phyloP scores from a whole-genome alignment of 2,797 vertebrate genomes.

The Thalassophryne amazonica region DNA sequence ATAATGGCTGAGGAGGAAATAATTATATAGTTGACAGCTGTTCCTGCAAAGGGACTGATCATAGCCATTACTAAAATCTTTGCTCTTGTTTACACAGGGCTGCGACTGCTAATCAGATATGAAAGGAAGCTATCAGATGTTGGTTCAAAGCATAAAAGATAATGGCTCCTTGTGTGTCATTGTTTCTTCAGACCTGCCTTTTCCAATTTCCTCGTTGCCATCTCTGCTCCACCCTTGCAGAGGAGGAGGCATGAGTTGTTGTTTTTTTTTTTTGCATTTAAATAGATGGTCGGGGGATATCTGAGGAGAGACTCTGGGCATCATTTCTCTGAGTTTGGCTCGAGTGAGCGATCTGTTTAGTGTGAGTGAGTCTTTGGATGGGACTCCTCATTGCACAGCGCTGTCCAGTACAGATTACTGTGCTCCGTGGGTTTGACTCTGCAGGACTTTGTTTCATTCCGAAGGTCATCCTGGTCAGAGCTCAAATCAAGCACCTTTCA shows the following conservation, averaged over 20 bases:
- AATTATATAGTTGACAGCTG: neutral
- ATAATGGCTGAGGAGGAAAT: neutral
- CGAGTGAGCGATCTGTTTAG: conserved; percentile 30
- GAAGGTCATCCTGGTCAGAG: conserved; percentile 58
- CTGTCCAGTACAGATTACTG: conserved; percentile 39
- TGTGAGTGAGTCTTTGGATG: conserved; percentile 57
- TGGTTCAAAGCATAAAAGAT: neutral
- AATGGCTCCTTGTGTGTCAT: conserved; percentile 4
- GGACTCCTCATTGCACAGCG: conserved; percentile 39
- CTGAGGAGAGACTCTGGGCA: too few species aligned
- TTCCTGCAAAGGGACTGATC: neutral
- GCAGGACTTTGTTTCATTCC: conserved; percentile 64
- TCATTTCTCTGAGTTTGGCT: conserved; percentile 23
- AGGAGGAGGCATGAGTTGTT: neutral
- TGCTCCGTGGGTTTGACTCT: conserved; percentile 62
- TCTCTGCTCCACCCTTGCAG: neutral
- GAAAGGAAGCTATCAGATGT: conserved; percentile 15
- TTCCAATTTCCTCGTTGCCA: conserved; percentile 5
- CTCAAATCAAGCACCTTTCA: conserved; percentile 31
- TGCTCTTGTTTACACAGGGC: neutral
- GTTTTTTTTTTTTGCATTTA: neutral
- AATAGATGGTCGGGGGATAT: too few species aligned
- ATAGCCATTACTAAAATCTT: neutral
- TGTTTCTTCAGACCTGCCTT: conserved; percentile 14
- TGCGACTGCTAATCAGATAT: conserved; percentile 13